Conservation (phyloP, 2,113 vertebrate genomes). For the Antechinus stuartii region DNA sequence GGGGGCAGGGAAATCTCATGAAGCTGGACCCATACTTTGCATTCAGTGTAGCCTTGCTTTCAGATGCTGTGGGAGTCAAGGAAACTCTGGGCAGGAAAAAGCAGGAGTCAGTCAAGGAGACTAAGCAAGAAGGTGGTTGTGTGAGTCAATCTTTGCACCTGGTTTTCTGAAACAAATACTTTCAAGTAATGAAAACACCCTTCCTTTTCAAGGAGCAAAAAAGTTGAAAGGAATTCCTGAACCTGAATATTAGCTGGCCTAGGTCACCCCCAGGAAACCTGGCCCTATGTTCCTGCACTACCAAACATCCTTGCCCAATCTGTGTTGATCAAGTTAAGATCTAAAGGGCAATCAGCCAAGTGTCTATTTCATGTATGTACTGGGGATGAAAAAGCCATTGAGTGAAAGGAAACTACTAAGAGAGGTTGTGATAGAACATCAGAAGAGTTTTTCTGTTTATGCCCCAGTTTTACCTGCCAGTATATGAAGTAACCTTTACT, state of each 20-base stretch:
- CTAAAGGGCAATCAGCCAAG: slow-evolving; percentile 55
- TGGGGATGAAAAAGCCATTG: slow-evolving; percentile 28
- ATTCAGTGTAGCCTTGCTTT: slow-evolving; percentile 42
- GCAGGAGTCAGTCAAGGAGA: slow-evolving; percentile 60
- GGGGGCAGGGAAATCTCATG: not conserved
- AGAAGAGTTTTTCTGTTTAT: not conserved
- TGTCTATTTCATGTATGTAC: not conserved
- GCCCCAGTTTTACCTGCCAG: not conserved
- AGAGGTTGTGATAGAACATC: not conserved
- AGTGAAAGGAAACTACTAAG: slow-evolving; percentile 15
- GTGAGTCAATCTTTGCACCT: slow-evolving; percentile 57
- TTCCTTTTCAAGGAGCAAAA: slow-evolving; percentile 59
- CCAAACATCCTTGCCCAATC: slow-evolving; percentile 38
- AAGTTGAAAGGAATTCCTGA: slow-evolving; percentile 73
- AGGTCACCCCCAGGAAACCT: slow-evolving; percentile 70
- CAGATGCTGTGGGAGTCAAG: slow-evolving; percentile 44
- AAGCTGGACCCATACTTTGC: slow-evolving; percentile 3
- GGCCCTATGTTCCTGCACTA: slow-evolving; percentile 68
- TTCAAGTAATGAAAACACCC: slow-evolving; percentile 31
- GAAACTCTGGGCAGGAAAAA: slow-evolving; percentile 63
- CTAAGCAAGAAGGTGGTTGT: slow-evolving; percentile 43
- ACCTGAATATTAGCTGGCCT: slow-evolving; percentile 56
- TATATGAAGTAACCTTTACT: not conserved
- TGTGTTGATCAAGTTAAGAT: slow-evolving; percentile 11
- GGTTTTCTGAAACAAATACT: slow-evolving; percentile 50